Percentiles rank a stretch among this genome's conserved stretches.
phyloP scores from a whole-genome alignment of 2,888 invertebrate species.

The Calephelis perditalis region DNA sequence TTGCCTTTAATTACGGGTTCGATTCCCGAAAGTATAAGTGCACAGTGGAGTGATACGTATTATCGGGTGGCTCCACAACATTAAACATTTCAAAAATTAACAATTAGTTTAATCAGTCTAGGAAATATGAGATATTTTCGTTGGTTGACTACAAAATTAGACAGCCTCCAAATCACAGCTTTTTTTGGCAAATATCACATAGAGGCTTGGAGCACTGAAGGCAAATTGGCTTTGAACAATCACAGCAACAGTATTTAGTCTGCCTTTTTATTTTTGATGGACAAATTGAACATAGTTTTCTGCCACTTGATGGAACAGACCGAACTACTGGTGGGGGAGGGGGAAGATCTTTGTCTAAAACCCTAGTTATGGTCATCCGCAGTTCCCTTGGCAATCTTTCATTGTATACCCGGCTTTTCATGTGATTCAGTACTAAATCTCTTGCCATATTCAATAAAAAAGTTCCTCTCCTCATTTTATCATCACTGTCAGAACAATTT shows the following conservation, averaged over 20 bases:
- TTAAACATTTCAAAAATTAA: too few species aligned
- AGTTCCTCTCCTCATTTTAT: slow-evolving; percentile 16
- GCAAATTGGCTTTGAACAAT: slow-evolving; percentile 15
- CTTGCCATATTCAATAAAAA: slow-evolving; percentile 17
- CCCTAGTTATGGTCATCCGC: slow-evolving; percentile 19
- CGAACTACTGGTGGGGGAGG: too few species aligned
- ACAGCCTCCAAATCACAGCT: slow-evolving; percentile 3
- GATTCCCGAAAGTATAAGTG: too few species aligned
- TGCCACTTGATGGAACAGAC: background rate
- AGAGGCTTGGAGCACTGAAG: background rate
- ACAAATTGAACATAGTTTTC: slow-evolving; percentile 9
- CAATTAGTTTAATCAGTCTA: too few species aligned
- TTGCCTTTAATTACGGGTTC: too few species aligned
- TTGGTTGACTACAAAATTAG: too few species aligned
- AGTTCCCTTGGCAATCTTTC: slow-evolving; percentile 24
- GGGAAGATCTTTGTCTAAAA: slow-evolving; percentile 14
- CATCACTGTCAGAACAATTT: slow-evolving; percentile 16
- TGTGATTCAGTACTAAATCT: slow-evolving; percentile 18
- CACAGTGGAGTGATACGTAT: too few species aligned
- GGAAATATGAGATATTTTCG: too few species aligned
- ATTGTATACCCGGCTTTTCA: slow-evolving; percentile 22
- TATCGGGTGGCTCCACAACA: too few species aligned
- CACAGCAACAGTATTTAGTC: background rate
- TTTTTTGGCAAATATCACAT: background rate
- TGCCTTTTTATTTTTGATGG: slow-evolving; percentile 9